phyloP scores from a whole-genome alignment of 2,888 invertebrate species.

The Fabriciana adippe region DNA sequence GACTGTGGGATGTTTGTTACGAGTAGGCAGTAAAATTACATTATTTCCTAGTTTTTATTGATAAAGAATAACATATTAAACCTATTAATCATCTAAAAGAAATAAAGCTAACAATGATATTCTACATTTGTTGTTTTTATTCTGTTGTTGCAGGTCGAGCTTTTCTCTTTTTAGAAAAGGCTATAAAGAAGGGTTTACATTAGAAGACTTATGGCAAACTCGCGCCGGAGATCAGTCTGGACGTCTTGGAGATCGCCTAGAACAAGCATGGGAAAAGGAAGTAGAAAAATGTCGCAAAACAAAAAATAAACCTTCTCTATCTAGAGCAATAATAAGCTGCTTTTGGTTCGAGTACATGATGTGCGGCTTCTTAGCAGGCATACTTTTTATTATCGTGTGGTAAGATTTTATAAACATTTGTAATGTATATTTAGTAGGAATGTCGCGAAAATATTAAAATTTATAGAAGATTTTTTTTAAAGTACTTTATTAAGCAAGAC shows the following conservation, averaged over 20 bases:
- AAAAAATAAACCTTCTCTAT: slow-evolving; percentile 82
- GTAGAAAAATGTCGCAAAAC: slow-evolving; percentile 68
- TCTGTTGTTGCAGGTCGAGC: slow-evolving; percentile 82
- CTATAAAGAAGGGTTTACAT: slow-evolving; percentile 82
- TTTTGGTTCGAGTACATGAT: slow-evolving; percentile 83
- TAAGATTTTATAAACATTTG: slow-evolving; percentile 50
- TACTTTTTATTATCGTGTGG: slow-evolving; percentile 83
- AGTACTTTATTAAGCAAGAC: too few relatives aligned
- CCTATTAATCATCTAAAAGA: too few relatives aligned
- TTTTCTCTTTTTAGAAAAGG: slow-evolving; percentile 85
- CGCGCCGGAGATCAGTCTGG: slow-evolving; percentile 84
- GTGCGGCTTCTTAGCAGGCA: slow-evolving; percentile 81
- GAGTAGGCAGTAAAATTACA: too few relatives aligned
- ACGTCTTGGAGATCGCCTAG: slow-evolving; percentile 84
- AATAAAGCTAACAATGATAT: neutral
- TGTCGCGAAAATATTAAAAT: too few relatives aligned
- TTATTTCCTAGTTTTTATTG: too few relatives aligned
- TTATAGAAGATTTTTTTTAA: too few relatives aligned
- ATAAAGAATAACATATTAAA: too few relatives aligned
- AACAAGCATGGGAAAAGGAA: slow-evolving; percentile 85
- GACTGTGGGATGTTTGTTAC: too few relatives aligned
- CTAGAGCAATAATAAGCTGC: slow-evolving; percentile 82
- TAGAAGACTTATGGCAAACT: slow-evolving; percentile 85
- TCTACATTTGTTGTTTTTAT: neutral
- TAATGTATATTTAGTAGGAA: too few relatives aligned